Percentiles rank a stretch among this genome's conserved stretches.
Evolutionary conservation across 2,797 vertebrate species (phyloP).

Genomic region (Distichodus sexfasciatus): DNA sequence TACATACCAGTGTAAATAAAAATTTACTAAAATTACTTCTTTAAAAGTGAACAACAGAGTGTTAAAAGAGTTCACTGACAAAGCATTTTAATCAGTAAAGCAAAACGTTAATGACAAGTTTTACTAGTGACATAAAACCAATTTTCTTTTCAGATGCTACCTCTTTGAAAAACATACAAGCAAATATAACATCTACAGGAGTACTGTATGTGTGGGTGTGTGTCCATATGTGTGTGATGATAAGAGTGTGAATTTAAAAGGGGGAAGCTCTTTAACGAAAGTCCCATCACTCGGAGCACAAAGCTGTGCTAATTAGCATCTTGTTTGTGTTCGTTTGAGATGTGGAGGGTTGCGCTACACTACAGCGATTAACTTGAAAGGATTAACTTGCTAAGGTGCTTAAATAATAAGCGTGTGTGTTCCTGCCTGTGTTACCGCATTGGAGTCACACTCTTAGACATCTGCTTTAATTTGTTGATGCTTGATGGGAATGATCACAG

Average conservation of each 20-base stretch:
- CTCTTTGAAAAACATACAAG: background rate
- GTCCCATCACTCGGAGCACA: slow-evolving; percentile 7
- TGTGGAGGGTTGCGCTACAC: background rate
- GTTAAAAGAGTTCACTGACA: no score
- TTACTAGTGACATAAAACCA: background rate
- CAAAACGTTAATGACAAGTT: background rate
- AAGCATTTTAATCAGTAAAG: no score
- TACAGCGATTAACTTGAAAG: background rate
- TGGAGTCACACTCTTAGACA: background rate
- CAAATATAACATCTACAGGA: background rate
- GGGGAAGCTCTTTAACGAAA: slow-evolving; percentile 5
- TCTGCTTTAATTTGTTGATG: background rate
- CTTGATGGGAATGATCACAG: slow-evolving; percentile 1
- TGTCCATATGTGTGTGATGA: background rate
- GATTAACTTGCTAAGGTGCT: background rate
- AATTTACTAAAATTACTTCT: no score
- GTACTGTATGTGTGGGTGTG: background rate
- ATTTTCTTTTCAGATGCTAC: background rate
- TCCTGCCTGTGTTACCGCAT: background rate
- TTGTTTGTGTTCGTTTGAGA: slow-evolving; percentile 22
- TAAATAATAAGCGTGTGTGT: slow-evolving; percentile 7
- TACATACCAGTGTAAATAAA: no score
- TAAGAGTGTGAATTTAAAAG: background rate
- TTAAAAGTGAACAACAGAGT: no score
- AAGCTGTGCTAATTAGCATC: slow-evolving; percentile 33